Base-by-base conservation (phyloP, 2,113 vertebrate species). In the Tursiops truncatus region DNA sequence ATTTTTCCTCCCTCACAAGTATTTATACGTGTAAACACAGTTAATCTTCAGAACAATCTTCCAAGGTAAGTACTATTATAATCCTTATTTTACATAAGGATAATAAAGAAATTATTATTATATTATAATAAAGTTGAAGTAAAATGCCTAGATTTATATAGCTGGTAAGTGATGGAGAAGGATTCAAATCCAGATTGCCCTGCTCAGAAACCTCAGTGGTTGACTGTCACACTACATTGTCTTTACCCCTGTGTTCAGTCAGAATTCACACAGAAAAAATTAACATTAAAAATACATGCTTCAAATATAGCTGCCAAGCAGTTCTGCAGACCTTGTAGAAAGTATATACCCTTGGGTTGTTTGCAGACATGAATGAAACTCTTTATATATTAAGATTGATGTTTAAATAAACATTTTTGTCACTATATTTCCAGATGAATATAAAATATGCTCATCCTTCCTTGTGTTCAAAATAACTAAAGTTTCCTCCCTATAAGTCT, bases 391-490 rank as follows among this genome's bases (percentile, higher is more conserved):
- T 96, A 92, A 88, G 71, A 96, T 6, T 65, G 36, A 50, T 88
- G 50, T 68, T 89, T 95, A 96, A 77, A 90, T 94, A 94, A 98
- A 83, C 28, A 90, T 14, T 76, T 96, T 90, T 96, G 68, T 63
- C n/a, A 68, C 83, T 87, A 92, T 95, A 76, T 96, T 96, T 93
- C 70, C 50, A 50, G 94, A 77, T 21, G 92, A 47, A 65, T 94
- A 87, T 58, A 70, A 97, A 94, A 81, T 77, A 70, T 38, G 10
- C 97, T 67, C 9, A 70, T 60, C 73, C n/a, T 92, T 83, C 53
- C 50, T 53, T 88, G 63, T 82, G 10, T 96, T 97, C 85, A 65
- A 97, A 96, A 98, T 93, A 97, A 96, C 97, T 92, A 63, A 79
- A 94, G 1, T 92, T 98, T 97, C 44, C 23, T 38, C 17, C 79